Evolutionary conservation across 2,797 vertebrate species (phyloP).

Genomic region (Parotocinclus haroldoi): DNA sequence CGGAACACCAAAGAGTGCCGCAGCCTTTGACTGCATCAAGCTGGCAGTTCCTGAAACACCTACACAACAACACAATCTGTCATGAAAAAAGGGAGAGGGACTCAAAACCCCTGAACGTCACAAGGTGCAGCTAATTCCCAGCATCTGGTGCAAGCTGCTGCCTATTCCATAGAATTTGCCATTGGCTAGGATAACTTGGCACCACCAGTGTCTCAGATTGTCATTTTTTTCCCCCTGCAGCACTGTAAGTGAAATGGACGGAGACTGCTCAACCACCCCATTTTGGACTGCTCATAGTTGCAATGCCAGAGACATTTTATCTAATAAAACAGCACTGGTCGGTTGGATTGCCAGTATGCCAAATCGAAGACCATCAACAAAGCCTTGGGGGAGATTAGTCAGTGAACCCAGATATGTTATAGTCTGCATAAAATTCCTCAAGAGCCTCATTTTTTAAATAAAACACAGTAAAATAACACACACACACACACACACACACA

Average conservation of each 20-base stretch:
- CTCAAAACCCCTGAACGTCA: constrained; percentile 56
- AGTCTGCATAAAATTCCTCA: constrained; percentile 68
- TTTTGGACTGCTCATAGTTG: constrained; percentile 70
- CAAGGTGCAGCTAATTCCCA: constrained; percentile 68
- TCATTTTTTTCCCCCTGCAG: constrained; percentile 56
- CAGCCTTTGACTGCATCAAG: constrained; percentile 29
- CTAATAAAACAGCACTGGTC: constrained; percentile 77
- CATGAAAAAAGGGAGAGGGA: constrained; percentile 61
- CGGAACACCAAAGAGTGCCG: not conserved
- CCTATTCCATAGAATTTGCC: constrained; percentile 57
- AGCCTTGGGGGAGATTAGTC: constrained; percentile 74
- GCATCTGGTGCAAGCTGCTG: constrained; percentile 73
- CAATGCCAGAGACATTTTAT: constrained; percentile 71
- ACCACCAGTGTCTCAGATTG: constrained; percentile 1
- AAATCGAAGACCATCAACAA: constrained; percentile 73
- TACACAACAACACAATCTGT: constrained; percentile 60
- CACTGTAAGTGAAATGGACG: constrained; percentile 64
- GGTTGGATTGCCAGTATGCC: constrained; percentile 71
- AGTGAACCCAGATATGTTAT: constrained; percentile 62
- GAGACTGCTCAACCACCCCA: constrained; percentile 62
- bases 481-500: constrained; percentile 3
- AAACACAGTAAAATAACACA: constrained; percentile 46
- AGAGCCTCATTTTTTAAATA: no score
- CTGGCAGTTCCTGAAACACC: constrained; percentile 47
- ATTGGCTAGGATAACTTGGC: constrained; percentile 62